phyloP scores from a whole-genome alignment of 2,888 invertebrate species.

The Orchesellides sinensis region DNA sequence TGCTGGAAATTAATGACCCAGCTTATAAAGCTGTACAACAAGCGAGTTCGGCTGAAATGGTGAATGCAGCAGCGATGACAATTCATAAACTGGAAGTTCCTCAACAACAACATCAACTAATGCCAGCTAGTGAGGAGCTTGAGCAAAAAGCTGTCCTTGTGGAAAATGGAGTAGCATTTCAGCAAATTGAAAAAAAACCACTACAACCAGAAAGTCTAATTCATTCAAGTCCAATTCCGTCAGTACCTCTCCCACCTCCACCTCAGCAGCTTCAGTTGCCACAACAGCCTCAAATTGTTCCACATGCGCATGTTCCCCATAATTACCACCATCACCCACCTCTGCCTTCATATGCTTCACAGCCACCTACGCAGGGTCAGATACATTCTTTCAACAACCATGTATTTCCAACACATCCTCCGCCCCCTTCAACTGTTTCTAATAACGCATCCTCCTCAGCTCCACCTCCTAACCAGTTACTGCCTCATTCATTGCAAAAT shows the following conservation, averaged over 20 bases:
- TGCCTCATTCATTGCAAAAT: not conserved
- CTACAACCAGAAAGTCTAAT: no score
- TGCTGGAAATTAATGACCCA: no score
- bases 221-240: no score
- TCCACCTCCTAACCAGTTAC: not conserved
- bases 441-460: not conserved
- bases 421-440: not conserved
- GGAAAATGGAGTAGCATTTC: no score
- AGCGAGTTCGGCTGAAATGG: no score
- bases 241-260: no score
- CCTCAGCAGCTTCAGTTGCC: not conserved
- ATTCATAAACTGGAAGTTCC: constrained; percentile 18
- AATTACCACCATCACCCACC: constrained; percentile 2
- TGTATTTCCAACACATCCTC: not conserved
- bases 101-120: no score
- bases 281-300: constrained; percentile 8
- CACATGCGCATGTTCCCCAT: no score
- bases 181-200: no score
- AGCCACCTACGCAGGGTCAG: constrained; percentile 4
- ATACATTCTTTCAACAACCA: not conserved
- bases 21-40: no score
- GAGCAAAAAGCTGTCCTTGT: no score
- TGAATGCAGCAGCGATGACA: constrained; percentile 23
- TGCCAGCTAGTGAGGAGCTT: no score
- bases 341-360: not conserved